Evolutionary conservation across 2,113 vertebrate genomes (phyloP).

Genomic region (Scomber colias): DNA sequence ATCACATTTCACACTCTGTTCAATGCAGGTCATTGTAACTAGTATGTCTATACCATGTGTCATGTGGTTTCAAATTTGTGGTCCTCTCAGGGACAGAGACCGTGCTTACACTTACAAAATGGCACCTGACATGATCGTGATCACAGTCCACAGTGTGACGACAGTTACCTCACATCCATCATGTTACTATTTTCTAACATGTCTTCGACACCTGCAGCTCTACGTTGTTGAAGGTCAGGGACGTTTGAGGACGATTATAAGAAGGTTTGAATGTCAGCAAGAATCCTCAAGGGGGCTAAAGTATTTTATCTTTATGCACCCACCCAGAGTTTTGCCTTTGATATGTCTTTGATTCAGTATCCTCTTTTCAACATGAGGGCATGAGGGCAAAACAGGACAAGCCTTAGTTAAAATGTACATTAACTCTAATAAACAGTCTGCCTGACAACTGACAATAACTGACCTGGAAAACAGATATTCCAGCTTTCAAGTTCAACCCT

Average conservation of each 20-base stretch:
- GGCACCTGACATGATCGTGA: neutral
- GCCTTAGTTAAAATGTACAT: neutral
- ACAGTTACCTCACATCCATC: neutral
- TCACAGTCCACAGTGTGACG: neutral
- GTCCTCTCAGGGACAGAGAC: neutral
- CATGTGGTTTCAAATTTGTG: neutral
- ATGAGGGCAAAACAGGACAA: slow-evolving; percentile 1
- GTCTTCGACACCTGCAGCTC: neutral
- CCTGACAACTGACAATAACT: slow-evolving; percentile 20
- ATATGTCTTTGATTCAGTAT: neutral
- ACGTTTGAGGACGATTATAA: neutral
- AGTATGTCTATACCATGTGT: too few relatives aligned
- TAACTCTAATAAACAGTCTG: slow-evolving; percentile 1
- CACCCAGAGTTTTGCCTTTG: too few relatives aligned
- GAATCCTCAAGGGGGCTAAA: neutral
- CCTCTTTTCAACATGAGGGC: neutral
- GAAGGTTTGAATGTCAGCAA: neutral
- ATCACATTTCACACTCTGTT: neutral
- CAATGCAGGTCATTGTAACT: neutral
- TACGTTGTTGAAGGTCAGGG: slow-evolving; percentile 1
- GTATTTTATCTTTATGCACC: neutral
- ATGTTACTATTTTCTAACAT: neutral
- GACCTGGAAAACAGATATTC: slow-evolving; percentile 45
- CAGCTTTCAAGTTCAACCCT: slow-evolving; percentile 20
- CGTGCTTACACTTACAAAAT: neutral